These are phyloP conservation scores for Bombus cullumanus DNA, from an alignment of 1,140 invertebrate genomes.

Conservation along the genomic window DNA sequence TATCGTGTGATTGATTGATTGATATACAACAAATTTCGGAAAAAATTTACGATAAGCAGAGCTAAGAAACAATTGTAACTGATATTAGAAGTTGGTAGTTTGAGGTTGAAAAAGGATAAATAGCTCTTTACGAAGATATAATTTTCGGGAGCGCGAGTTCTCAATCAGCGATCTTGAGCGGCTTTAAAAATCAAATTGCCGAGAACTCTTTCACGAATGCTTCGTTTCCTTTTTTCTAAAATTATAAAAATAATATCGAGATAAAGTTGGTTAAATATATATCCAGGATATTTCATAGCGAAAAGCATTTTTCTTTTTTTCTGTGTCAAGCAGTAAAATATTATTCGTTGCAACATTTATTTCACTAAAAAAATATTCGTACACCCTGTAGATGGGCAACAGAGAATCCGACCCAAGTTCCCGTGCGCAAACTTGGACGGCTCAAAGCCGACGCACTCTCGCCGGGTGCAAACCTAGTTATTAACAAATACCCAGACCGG, in stretches of 20 bases:
- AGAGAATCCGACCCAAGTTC: not conserved
- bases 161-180: no score
- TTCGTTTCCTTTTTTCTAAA: no score
- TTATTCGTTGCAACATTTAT: not conserved
- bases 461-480: conserved; percentile 37
- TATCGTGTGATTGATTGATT: not conserved
- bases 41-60: not conserved
- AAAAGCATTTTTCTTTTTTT: not conserved
- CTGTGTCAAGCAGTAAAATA: no score
- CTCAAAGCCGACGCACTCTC: conserved; percentile 8
- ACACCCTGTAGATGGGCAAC: not conserved
- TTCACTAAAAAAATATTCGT: not conserved
- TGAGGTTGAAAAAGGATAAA: not conserved
- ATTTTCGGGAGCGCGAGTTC: no score
- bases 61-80: not conserved
- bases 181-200: no score
- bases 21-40: not conserved
- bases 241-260: no score
- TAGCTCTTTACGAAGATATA: no score
- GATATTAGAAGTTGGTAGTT: not conserved
- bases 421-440: not conserved
- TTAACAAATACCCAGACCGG: conserved; percentile 35
- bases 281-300: no score
- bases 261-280: no score
- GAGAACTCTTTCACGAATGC: no score